A percentile compares a stretch with the other conserved stretches of the same genome.
These are phyloP conservation scores for Stratiomys singularior DNA, from an alignment of 2,888 invertebrate genomes.

Conservation along the genomic window DNA sequence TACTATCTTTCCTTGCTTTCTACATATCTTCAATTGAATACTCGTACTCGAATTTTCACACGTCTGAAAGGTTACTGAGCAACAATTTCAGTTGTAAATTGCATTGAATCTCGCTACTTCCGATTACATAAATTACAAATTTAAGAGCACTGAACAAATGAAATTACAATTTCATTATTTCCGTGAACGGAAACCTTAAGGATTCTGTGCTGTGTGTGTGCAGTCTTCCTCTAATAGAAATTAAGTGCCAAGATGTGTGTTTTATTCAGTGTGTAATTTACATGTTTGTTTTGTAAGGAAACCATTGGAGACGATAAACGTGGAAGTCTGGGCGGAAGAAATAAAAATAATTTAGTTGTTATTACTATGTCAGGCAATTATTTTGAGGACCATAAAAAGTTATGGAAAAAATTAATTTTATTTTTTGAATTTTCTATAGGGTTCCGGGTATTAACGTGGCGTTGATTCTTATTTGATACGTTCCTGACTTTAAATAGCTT, in stretches of 20 bases:
- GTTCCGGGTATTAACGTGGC: no score
- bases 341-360: no score
- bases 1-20: not conserved
- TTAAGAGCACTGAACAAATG: constrained; percentile 40
- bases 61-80: constrained; percentile 16
- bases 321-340: no score
- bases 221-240: constrained; percentile 1
- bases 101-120: constrained; percentile 33
- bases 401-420: no score
- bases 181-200: not conserved
- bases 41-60: not conserved
- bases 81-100: constrained; percentile 41
- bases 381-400: no score
- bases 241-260: constrained; percentile 9
- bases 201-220: not conserved
- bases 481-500: no score
- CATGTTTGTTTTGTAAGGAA: not conserved
- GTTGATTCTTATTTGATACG: no score
- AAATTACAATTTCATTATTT: constrained; percentile 46
- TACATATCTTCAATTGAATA: not conserved
- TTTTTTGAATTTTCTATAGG: no score
- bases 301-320: no score
- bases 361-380: no score
- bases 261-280: not conserved
- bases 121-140: constrained; percentile 44